Evolutionary conservation across 1,140 invertebrate species (phyloP).

Genomic region (Caenorhabditis inopinata): DNA sequence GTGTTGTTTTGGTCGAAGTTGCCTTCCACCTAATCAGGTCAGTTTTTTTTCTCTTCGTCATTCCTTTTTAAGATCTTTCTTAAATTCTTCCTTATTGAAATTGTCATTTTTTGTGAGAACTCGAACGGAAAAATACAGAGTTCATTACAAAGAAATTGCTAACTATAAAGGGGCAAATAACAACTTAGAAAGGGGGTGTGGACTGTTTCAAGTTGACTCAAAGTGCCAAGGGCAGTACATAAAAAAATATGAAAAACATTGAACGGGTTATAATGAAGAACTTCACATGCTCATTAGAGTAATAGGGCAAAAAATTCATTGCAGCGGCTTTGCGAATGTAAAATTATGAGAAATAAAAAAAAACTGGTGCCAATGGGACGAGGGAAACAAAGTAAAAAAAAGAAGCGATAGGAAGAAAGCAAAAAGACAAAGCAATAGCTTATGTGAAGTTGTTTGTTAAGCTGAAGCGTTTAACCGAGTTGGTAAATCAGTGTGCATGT

Average conservation of each 20-base stretch:
- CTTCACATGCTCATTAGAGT: not conserved
- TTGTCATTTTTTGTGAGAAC: not conserved
- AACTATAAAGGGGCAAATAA: not conserved
- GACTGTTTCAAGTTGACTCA: too few relatives aligned
- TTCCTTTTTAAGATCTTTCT: not conserved
- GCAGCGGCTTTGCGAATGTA: too few relatives aligned
- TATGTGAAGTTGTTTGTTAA: slow-evolving; percentile 26
- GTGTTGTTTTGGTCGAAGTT: slow-evolving; percentile 96
- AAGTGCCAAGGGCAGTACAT: slow-evolving; percentile 27
- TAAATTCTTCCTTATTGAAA: not conserved
- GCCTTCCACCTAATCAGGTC: slow-evolving; percentile 91
- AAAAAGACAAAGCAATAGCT: not conserved
- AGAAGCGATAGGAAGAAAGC: not conserved
- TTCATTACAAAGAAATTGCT: slow-evolving; percentile 12
- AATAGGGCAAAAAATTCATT: too few relatives aligned
- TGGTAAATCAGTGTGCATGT: not conserved
- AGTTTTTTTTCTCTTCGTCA: not conserved
- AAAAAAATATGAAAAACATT: slow-evolving; percentile 1
- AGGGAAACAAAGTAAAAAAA: not conserved
- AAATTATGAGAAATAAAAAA: too few relatives aligned
- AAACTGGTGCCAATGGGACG: too few relatives aligned
- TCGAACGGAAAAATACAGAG: not conserved
- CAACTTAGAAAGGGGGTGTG: not conserved
- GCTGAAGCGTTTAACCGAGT: not conserved
- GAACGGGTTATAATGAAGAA: not conserved